Conservation (phyloP, 1,140 invertebrate species). For the Neuroterus valhalla region DNA sequence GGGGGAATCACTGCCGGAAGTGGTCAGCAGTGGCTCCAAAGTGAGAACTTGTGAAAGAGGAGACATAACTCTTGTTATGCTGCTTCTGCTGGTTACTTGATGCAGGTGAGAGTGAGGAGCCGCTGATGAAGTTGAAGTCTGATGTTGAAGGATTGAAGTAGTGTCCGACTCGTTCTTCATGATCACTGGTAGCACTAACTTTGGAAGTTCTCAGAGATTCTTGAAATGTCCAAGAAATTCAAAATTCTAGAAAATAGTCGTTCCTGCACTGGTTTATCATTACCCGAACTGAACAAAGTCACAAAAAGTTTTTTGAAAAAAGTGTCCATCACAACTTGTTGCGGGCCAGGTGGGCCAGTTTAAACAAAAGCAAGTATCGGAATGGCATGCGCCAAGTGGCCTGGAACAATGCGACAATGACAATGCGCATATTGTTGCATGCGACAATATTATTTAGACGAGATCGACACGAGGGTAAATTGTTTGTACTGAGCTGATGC, state of each 20-base stretch:
- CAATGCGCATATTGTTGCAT: too few species aligned
- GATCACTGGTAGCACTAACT: slow-evolving; percentile 15
- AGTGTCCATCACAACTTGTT: neutral
- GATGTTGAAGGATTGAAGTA: slow-evolving; percentile 49
- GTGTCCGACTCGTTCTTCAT: slow-evolving; percentile 63
- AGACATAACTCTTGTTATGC: slow-evolving; percentile 26
- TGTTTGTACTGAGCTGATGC: neutral
- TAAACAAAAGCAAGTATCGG: neutral
- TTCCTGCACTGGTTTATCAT: slow-evolving; percentile 4
- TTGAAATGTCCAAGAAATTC: too few species aligned
- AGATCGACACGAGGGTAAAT: neutral
- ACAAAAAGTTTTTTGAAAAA: neutral
- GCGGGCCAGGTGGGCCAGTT: neutral
- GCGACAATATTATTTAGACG: neutral
- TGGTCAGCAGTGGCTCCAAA: slow-evolving; percentile 54
- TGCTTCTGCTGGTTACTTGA: slow-evolving; percentile 32
- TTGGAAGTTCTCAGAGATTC: too few species aligned
- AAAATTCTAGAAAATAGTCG: too few species aligned
- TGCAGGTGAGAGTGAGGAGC: slow-evolving; percentile 33
- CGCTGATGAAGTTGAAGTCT: slow-evolving; percentile 36
- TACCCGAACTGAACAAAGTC: neutral
- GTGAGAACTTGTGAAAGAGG: slow-evolving; percentile 44
- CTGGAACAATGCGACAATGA: neutral
- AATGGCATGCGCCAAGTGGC: neutral
- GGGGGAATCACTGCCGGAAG: slow-evolving; percentile 37